These are phyloP conservation scores for Frieseomelitta varia DNA, from an alignment of 1,140 invertebrate species.

Conservation along the genomic window DNA sequence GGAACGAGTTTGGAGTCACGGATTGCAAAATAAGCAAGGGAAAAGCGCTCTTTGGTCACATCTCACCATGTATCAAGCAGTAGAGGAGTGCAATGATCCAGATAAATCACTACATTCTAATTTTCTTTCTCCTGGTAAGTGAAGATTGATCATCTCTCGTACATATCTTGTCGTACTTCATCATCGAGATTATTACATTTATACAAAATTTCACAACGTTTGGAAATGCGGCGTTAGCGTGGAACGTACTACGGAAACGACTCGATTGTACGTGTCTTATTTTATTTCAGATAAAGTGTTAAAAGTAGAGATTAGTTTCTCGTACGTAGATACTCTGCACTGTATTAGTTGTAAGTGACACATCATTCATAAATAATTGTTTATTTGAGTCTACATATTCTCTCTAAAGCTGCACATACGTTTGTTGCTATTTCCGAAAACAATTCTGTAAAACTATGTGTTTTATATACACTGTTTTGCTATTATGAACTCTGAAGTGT, in stretches of 20 bases:
- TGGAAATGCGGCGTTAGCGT: slow-evolving; percentile 89
- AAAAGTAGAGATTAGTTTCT: slow-evolving; percentile 68
- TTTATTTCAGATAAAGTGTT: slow-evolving; percentile 65
- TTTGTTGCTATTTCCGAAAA: slow-evolving; percentile 11
- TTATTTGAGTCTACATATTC: slow-evolving; percentile 44
- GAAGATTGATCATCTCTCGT: slow-evolving; percentile 33
- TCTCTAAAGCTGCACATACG: neutral
- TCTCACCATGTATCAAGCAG: slow-evolving; percentile 93
- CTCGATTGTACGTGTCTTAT: slow-evolving; percentile 90
- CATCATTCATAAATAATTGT: slow-evolving; percentile 44
- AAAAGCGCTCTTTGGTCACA: slow-evolving; percentile 98
- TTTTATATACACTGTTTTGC: neutral
- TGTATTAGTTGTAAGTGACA: slow-evolving; percentile 65
- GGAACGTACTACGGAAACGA: slow-evolving; percentile 94
- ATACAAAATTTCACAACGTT: slow-evolving; percentile 29
- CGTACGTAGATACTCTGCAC: slow-evolving; percentile 66
- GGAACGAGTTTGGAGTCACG: slow-evolving; percentile 99
- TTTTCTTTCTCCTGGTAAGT: slow-evolving; percentile 91
- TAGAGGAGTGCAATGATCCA: slow-evolving; percentile 90
- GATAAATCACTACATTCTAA: slow-evolving; percentile 91
- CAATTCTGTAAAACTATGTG: neutral
- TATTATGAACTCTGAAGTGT: neutral
- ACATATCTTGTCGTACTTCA: neutral
- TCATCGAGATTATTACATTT: neutral
- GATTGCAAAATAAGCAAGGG: slow-evolving; percentile 96